Percentiles rank a stretch among this genome's conserved stretches.
phyloP scores from a whole-genome alignment of 2,113 vertebrate species.

The Trachemys scripta region DNA sequence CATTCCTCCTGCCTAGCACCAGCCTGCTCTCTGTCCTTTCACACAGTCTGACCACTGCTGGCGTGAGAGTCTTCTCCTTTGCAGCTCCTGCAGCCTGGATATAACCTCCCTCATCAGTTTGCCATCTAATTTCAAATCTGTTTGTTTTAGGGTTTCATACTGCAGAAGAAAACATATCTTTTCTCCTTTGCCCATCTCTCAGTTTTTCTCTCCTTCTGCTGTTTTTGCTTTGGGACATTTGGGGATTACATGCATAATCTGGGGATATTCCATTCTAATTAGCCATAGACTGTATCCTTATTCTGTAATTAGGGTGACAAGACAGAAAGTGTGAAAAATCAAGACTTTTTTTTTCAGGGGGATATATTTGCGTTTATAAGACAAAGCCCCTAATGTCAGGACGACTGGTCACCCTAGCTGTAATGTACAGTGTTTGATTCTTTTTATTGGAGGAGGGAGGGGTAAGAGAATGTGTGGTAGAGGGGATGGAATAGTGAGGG shows the following conservation, averaged over 20 bases:
- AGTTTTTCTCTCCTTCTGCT: background rate
- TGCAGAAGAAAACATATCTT: background rate
- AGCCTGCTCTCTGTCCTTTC: accelerated
- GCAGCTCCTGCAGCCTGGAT: background rate
- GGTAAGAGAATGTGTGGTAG: accelerated
- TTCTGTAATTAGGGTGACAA: background rate
- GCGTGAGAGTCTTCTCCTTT: background rate
- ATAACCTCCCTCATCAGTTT: background rate
- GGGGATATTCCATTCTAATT: accelerated
- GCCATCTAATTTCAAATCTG: background rate
- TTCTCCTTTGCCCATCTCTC: background rate
- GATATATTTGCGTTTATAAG: too few relatives aligned
- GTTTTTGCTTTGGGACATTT: background rate
- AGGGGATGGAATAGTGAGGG: accelerated
- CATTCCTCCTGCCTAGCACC: background rate
- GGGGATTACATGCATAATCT: background rate
- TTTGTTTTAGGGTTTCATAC: accelerated
- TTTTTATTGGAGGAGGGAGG: background rate
- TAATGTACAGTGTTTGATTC: background rate
- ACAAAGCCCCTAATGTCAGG: too few relatives aligned
- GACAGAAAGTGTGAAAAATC: too few relatives aligned
- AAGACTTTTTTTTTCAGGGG: too few relatives aligned
- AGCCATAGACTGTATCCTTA: background rate
- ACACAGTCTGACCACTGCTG: too few relatives aligned
- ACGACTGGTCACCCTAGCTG: background rate